phyloP scores from a whole-genome alignment of 1,140 invertebrate species.

The Babylonia areolata region DNA sequence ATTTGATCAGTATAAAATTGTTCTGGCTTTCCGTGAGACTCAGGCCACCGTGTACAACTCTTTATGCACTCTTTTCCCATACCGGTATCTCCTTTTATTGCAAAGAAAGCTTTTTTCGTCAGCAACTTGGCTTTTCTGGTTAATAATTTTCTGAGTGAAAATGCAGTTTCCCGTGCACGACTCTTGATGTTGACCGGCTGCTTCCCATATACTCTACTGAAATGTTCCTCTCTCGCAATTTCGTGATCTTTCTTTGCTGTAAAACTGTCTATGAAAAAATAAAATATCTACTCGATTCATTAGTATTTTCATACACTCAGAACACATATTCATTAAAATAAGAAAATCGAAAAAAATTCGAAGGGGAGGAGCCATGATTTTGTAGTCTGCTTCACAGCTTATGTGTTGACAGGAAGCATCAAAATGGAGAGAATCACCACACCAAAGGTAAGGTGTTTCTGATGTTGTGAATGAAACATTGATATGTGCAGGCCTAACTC shows the following conservation, averaged over 20 bases:
- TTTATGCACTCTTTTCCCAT: no score
- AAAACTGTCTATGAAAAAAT: no score
- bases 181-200: no score
- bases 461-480: background rate
- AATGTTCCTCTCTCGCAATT: background rate
- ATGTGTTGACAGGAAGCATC: slow-evolving; percentile 31
- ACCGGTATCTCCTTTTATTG: no score
- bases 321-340: background rate
- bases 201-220: background rate
- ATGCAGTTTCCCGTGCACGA: no score
- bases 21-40: no score
- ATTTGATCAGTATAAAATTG: no score
- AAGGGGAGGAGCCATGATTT: slow-evolving; percentile 25
- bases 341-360: slow-evolving; percentile 7
- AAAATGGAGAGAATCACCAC: slow-evolving; percentile 33
- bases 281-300: background rate
- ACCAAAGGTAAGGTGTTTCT: slow-evolving; percentile 15
- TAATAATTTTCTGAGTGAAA: no score
- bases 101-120: no score
- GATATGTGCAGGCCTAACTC: no score
- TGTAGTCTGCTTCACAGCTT: slow-evolving; percentile 35
- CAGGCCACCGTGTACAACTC: no score
- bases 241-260: background rate
- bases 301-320: background rate
- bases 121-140: no score